Conservation (phyloP, 2,888 invertebrate genomes). For the Romanomermis culicivorax region DNA sequence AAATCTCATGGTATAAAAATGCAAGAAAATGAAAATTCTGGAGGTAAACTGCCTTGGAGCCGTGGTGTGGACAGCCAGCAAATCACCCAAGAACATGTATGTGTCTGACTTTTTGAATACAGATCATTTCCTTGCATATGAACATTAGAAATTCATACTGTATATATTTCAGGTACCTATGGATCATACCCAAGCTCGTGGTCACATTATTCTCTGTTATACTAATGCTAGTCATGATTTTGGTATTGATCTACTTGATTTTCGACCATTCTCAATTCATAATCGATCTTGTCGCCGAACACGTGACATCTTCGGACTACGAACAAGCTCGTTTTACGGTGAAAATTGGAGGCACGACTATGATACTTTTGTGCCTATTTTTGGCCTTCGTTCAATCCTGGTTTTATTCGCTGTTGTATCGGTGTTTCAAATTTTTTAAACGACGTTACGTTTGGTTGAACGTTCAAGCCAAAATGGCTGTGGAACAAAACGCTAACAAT, state of each 20-base stretch:
- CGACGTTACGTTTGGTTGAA: neutral
- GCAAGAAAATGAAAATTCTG: too few species aligned
- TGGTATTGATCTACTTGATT: neutral
- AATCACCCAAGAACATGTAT: too few species aligned
- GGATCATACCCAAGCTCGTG: neutral
- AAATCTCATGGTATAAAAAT: too few species aligned
- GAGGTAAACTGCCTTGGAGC: too few species aligned
- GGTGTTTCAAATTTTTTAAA: conserved; percentile 1
- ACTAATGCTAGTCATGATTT: neutral
- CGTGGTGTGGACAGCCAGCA: too few species aligned
- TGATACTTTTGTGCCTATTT: neutral
- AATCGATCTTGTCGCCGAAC: neutral
- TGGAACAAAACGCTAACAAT: too few species aligned
- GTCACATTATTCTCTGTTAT: neutral
- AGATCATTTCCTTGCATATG: too few species aligned
- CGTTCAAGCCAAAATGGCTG: too few species aligned
- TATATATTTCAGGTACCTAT: neutral
- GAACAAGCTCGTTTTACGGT: neutral
- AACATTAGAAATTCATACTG: neutral
- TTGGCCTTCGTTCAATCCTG: neutral
- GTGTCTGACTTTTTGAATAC: too few species aligned
- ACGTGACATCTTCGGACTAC: neutral
- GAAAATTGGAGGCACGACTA: neutral
- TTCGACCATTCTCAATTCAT: neutral
- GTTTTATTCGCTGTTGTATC: neutral